Conservation (phyloP, 2,888 invertebrate species). For the Steinernema hermaphroditum region DNA sequence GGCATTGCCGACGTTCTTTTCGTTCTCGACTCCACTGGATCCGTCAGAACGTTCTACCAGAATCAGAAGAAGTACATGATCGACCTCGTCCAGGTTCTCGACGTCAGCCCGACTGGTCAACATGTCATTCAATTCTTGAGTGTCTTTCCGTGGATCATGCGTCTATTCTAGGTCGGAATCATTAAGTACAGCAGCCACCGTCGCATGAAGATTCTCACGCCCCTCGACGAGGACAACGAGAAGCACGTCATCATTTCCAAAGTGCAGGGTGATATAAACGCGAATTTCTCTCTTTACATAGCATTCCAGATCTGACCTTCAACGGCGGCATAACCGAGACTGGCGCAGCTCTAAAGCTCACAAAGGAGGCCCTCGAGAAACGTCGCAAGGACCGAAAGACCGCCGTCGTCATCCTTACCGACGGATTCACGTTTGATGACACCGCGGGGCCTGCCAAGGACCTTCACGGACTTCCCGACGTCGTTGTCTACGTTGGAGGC, state of each 20-base stretch:
- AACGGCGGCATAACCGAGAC: conserved; percentile 52
- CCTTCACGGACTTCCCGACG: conserved; percentile 1
- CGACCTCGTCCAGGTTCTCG: conserved; percentile 34
- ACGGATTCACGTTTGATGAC: conserved; percentile 56
- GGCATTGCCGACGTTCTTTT: conserved; percentile 38
- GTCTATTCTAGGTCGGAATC: conserved; percentile 32
- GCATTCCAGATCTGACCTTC: conserved; percentile 38
- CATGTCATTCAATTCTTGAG: conserved; percentile 34
- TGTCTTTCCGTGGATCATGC: background rate
- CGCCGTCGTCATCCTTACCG: conserved; percentile 53
- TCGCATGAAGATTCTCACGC: conserved; percentile 35
- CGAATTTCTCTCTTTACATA: no score
- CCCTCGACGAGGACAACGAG: conserved; percentile 35
- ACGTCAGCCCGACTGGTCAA: conserved; percentile 34
- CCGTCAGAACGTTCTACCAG: conserved; percentile 37
- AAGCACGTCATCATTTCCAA: conserved; percentile 28
- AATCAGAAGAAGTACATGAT: conserved; percentile 37
- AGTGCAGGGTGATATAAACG: conserved; percentile 32
- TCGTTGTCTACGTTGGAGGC: conserved; percentile 8
- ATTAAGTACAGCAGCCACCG: conserved; percentile 41
- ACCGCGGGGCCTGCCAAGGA: conserved; percentile 42
- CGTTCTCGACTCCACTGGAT: conserved; percentile 42
- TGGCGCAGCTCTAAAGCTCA: conserved; percentile 49
- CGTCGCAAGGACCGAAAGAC: conserved; percentile 43
- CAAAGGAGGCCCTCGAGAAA: conserved; percentile 46